Conservation (phyloP, 2,888 invertebrate species). For the Liposcelis brunnea region DNA sequence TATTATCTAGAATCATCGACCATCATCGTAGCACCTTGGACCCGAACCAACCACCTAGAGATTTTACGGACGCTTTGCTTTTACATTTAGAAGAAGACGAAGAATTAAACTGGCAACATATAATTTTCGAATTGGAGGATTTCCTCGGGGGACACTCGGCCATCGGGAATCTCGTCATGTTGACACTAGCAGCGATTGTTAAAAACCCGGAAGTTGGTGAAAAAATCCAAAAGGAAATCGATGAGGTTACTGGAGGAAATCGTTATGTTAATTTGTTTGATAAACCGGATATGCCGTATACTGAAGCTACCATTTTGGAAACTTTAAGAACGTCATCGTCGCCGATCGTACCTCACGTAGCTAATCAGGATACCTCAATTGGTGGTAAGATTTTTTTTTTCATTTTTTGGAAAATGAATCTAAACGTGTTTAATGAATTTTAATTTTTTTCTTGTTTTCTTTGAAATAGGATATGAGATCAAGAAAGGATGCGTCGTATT, state of each 20-base stretch:
- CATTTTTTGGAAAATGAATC: too few relatives aligned
- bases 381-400: slow-evolving; percentile 25
- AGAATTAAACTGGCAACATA: slow-evolving; percentile 55
- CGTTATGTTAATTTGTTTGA: slow-evolving; percentile 46
- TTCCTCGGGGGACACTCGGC: slow-evolving; percentile 80
- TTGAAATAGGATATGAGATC: slow-evolving; percentile 52
- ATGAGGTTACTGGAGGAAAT: slow-evolving; percentile 36
- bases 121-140: slow-evolving; percentile 69
- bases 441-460: too few relatives aligned
- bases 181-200: slow-evolving; percentile 50
- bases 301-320: slow-evolving; percentile 66
- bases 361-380: slow-evolving; percentile 55
- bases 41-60: slow-evolving; percentile 32
- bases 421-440: too few relatives aligned
- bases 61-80: slow-evolving; percentile 64
- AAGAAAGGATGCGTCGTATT: slow-evolving; percentile 65
- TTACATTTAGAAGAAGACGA: slow-evolving; percentile 47
- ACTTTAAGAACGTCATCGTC: slow-evolving; percentile 64
- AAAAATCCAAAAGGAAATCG: slow-evolving; percentile 51
- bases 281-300: slow-evolving; percentile 51
- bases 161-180: slow-evolving; percentile 66
- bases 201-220: slow-evolving; percentile 41
- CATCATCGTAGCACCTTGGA: slow-evolving; percentile 26
- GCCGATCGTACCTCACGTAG: slow-evolving; percentile 80
- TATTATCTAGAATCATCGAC: slow-evolving; percentile 50